A percentile compares a stretch with the other conserved stretches of the same genome.
phyloP scores from a whole-genome alignment of 2,797 vertebrate genomes.

The Bufotes viridis region DNA sequence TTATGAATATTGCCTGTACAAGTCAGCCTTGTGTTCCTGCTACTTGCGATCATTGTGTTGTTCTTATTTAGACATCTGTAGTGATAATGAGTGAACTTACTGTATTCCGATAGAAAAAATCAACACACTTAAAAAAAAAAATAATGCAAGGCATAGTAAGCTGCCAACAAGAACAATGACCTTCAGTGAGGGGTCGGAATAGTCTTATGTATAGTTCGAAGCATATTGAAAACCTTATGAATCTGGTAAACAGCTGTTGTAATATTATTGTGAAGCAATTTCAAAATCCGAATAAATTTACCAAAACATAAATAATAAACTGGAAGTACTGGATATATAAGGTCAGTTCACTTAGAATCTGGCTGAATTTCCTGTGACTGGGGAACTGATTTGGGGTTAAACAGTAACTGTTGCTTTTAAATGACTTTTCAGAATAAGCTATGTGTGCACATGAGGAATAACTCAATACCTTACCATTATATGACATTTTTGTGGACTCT shows the following conservation, averaged over 20 bases:
- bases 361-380: conserved; percentile 54
- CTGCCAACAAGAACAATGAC: conserved; percentile 82
- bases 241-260: conserved; percentile 87
- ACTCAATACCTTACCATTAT: too few species aligned
- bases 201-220: conserved; percentile 80
- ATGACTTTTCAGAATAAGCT: too few species aligned
- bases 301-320: conserved; percentile 69
- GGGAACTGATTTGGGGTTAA: background rate
- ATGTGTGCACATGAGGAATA: too few species aligned
- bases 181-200: conserved; percentile 78
- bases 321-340: conserved; percentile 60
- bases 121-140: conserved; percentile 83
- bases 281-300: conserved; percentile 73
- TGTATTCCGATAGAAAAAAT: conserved; percentile 76
- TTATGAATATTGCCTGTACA: conserved; percentile 78
- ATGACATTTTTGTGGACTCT: too few species aligned
- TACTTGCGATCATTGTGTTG: conserved; percentile 73
- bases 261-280: conserved; percentile 73
- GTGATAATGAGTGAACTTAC: conserved; percentile 88
- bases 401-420: too few species aligned
- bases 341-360: conserved; percentile 61
- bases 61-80: conserved; percentile 73
- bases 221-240: conserved; percentile 76
- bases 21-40: conserved; percentile 76
- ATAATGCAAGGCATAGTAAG: conserved; percentile 70